Percentiles rank a stretch among this genome's conserved stretches.
Conservation (phyloP, 2,113 vertebrate genomes). For the Triplophysa dalaica region DNA sequence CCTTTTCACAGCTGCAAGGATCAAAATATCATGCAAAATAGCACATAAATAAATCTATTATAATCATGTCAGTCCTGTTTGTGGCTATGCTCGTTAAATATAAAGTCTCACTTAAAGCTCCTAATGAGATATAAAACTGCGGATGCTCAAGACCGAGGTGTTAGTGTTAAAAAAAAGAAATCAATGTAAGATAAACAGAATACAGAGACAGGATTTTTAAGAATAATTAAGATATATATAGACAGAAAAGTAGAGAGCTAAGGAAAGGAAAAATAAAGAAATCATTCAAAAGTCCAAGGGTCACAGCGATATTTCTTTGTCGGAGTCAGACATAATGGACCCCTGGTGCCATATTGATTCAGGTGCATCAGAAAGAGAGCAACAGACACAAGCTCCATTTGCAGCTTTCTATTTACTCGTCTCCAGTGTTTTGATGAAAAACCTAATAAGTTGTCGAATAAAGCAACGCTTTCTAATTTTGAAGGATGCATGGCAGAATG, state of each 20-base stretch:
- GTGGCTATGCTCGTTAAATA: constrained; percentile 40
- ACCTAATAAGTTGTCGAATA: constrained; percentile 32
- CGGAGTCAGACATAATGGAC: constrained; percentile 55
- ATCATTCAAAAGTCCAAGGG: constrained; percentile 33
- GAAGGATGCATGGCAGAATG: background rate
- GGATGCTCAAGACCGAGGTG: constrained; percentile 52
- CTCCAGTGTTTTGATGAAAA: constrained; percentile 40
- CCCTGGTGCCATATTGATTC: constrained; percentile 63
- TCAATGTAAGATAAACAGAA: constrained; percentile 12
- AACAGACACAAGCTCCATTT: constrained; percentile 21
- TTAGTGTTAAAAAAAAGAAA: constrained; percentile 28
- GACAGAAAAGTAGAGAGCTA: constrained; percentile 15
- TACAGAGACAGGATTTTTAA: background rate
- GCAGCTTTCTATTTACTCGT: constrained; percentile 34
- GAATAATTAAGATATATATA: background rate
- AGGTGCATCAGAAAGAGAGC: constrained; percentile 51
- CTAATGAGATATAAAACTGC: constrained; percentile 59
- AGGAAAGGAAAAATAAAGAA: constrained; percentile 17
- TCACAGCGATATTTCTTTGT: constrained; percentile 38
- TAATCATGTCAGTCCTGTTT: background rate
- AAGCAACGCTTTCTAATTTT: constrained; percentile 29
- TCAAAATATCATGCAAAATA: background rate
- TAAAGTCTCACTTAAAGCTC: constrained; percentile 49
- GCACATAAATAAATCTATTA: background rate
- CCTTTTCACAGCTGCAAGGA: no score